Evolutionary conservation across 2,888 invertebrate species (phyloP), one percentile per base, ranked within the genome.

Genomic region (Oscheius sp.): DNA sequence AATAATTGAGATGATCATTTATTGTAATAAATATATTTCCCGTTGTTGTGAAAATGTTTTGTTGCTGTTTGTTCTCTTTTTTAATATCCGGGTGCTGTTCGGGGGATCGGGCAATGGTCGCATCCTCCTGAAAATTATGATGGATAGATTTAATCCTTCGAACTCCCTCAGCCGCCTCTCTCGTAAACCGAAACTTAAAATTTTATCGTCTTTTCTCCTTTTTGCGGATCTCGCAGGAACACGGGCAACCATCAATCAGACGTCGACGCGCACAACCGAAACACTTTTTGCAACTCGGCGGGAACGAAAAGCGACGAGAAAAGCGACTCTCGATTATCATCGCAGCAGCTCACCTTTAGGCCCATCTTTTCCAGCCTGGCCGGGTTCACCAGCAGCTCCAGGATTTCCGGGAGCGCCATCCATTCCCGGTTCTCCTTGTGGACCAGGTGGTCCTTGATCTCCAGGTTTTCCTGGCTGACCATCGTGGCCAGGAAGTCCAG

Each of bases 81-180:
- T 63, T 77, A 79, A 69, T 79, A 79, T 69, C 79, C 79, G 69
- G 79, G 79, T 23, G 79, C 79, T 41, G 79, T 79, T 74, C 79
- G 75, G 66, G 81, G 81, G 66, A 75, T 71, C 64, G 81, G 81
- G 73, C 81, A 81, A 75, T 81, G 81, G 69, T 81, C 81, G 81
- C 81, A 81, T 29, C 75, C 75, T 78, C 81, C 80, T 71, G 52
- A 16, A 66, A 66, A 63, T 29, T 58, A 29, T 58, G 16, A 35
- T 35, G 35, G 35, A 35, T 35, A 35, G 43, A 29, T 43, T 43
- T 29, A 21, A 35, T 35, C 7, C 7, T 46, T 63, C 41, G 63
- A 43, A 41, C 21, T 41, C 21, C 21, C n/a, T n/a, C 16, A 41
- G 63, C 25, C 58, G 49, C 49, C n/a, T n/a, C n/a, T n/a, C n/a